These are phyloP conservation scores for Synergus gifuensis DNA, from an alignment of 2,888 invertebrate genomes.

Conservation along the genomic window DNA sequence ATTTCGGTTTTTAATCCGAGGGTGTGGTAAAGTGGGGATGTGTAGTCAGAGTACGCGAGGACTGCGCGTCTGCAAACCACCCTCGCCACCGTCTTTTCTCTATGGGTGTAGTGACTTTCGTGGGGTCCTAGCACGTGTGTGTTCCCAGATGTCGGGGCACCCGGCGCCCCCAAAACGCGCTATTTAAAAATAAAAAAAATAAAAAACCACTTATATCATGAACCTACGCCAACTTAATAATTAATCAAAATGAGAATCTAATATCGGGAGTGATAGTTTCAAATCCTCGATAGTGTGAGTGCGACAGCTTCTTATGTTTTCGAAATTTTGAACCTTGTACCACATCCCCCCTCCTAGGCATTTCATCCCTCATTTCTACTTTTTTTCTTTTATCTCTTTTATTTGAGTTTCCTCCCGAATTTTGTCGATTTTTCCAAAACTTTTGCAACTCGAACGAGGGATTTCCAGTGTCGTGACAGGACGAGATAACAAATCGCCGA, in stretches of 20 bases:
- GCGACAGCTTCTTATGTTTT: background rate
- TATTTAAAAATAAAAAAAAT: background rate
- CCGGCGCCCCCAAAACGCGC: slow-evolving; percentile 47
- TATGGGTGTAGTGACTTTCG: slow-evolving; percentile 57
- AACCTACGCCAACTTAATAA: background rate
- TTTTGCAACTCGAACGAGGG: slow-evolving; percentile 22
- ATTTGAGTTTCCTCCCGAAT: background rate
- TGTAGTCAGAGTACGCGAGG: slow-evolving; percentile 55
- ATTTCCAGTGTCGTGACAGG: slow-evolving; percentile 18
- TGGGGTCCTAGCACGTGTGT: slow-evolving; percentile 57
- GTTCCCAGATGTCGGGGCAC: slow-evolving; percentile 49
- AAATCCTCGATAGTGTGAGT: slow-evolving; percentile 16
- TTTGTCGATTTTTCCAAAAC: background rate
- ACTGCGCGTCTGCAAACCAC: slow-evolving; percentile 47
- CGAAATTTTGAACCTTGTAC: background rate
- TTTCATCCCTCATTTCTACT: background rate
- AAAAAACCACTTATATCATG: background rate
- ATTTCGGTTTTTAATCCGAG: slow-evolving; percentile 74
- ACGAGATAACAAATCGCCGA: background rate
- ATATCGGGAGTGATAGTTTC: slow-evolving; percentile 9
- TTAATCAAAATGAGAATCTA: background rate
- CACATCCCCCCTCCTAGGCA: background rate
- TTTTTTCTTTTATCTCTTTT: background rate
- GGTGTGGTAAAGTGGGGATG: slow-evolving; percentile 71
- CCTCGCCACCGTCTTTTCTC: slow-evolving; percentile 51